phyloP scores from a whole-genome alignment of 2,888 invertebrate genomes.

The Chloroclystis v-ata region DNA sequence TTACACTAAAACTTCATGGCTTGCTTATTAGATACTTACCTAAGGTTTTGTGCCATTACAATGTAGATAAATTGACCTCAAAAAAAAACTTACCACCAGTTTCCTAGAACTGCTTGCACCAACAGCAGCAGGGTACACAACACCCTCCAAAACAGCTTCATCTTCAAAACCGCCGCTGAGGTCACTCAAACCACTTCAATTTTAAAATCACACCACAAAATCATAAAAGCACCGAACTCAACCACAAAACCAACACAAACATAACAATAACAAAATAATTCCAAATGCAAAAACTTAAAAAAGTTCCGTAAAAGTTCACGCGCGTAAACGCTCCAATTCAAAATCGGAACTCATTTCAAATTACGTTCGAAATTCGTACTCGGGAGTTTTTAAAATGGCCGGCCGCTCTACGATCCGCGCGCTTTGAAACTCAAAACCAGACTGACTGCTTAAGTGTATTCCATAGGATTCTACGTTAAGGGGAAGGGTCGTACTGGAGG shows the following conservation, averaged over 20 bases:
- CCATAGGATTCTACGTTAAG: conserved; percentile 73
- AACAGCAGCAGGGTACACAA: conserved; percentile 55
- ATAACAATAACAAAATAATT: conserved; percentile 55
- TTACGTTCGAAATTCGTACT: conserved; percentile 44
- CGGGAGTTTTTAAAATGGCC: conserved; percentile 39
- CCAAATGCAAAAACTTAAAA: conserved; percentile 48
- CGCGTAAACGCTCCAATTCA: conserved; percentile 35
- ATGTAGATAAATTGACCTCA: too few species aligned
- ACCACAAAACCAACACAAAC: conserved; percentile 46
- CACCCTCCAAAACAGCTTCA: conserved; percentile 69
- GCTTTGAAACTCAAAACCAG: conserved; percentile 72
- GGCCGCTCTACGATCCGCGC: conserved; percentile 64
- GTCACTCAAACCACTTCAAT: conserved; percentile 43
- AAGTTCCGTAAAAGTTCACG: conserved; percentile 54
- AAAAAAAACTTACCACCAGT: conserved; percentile 65
- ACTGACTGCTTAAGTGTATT: conserved; percentile 75
- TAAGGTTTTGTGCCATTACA: too few species aligned
- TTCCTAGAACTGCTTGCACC: conserved; percentile 58
- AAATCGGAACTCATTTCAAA: conserved; percentile 45
- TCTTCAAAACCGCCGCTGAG: conserved; percentile 38
- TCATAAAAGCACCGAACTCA: conserved; percentile 44
- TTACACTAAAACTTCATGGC: too few species aligned
- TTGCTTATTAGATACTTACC: too few species aligned
- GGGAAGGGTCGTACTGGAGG: conserved; percentile 75
- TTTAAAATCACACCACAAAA: conserved; percentile 48